These are phyloP conservation scores for Andrena minutula DNA, from an alignment of 2,888 invertebrate species.

Conservation along the genomic window DNA sequence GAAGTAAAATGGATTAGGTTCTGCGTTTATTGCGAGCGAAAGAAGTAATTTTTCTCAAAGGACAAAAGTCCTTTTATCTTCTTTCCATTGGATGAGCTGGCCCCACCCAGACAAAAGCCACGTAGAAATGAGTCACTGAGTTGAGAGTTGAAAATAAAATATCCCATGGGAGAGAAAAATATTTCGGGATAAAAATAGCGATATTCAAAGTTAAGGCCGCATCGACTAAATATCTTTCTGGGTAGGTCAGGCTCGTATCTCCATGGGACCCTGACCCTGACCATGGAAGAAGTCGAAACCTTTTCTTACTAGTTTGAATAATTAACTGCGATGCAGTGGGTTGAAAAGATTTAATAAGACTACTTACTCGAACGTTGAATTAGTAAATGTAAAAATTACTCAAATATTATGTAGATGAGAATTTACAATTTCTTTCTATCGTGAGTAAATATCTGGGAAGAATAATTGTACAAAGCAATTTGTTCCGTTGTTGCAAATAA, in stretches of 20 bases:
- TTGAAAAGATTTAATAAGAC: not conserved
- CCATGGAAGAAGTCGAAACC: conserved; percentile 15
- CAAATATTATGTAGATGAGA: no score
- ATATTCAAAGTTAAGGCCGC: conserved; percentile 24
- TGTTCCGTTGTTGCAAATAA: no score
- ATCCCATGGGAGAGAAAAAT: conserved; percentile 28
- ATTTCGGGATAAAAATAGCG: conserved; percentile 31
- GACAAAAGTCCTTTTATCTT: conserved; percentile 36
- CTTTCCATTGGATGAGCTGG: conserved; percentile 42
- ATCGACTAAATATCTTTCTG: conserved; percentile 13
- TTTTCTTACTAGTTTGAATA: conserved; percentile 2
- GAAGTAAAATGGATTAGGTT: not conserved
- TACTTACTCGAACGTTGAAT: not conserved
- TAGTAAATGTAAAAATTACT: no score
- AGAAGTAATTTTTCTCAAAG: conserved; percentile 26
- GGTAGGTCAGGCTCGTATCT: conserved; percentile 29
- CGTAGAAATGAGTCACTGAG: conserved; percentile 58
- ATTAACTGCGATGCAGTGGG: no score
- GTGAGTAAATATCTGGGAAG: no score
- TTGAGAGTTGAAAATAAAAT: conserved; percentile 58
- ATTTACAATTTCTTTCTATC: no score
- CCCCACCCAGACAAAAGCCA: conserved; percentile 65
- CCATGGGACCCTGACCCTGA: conserved; percentile 44
- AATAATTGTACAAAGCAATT: no score
- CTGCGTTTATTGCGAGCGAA: not conserved